phyloP scores from a whole-genome alignment of 2,113 vertebrate species.

The Sminthopsis crassicaudata region DNA sequence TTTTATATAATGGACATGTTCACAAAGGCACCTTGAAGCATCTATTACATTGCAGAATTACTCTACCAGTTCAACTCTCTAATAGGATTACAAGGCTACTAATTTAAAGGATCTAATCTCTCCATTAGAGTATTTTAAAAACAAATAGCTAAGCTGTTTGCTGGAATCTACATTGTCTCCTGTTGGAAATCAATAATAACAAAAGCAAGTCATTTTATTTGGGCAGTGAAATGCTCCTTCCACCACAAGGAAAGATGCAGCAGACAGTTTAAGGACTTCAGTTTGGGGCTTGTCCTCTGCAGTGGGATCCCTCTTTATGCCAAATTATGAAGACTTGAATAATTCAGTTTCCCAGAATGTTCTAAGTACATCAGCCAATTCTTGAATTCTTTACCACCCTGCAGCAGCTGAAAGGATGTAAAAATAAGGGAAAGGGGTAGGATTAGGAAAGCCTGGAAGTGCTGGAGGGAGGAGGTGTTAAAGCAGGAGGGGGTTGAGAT shows the following conservation, averaged over 20 bases:
- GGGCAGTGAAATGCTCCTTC: conserved; percentile 1
- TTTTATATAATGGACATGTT: neutral
- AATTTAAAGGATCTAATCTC: neutral
- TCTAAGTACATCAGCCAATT: neutral
- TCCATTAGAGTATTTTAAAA: neutral
- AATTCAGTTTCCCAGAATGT: neutral
- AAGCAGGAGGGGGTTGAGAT: too few species aligned
- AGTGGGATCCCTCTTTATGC: too few species aligned
- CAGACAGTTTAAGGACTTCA: neutral
- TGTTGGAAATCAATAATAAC: conserved; percentile 11
- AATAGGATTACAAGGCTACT: neutral
- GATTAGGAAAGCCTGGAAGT: neutral
- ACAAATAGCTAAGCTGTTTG: neutral
- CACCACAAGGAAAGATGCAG: neutral
- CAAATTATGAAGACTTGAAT: neutral
- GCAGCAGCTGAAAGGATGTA: too few species aligned
- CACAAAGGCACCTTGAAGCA: neutral
- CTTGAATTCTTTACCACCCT: neutral
- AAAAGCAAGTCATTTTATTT: neutral
- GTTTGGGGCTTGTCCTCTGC: neutral
- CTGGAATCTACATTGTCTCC: conserved; percentile 2
- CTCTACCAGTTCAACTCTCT: neutral
- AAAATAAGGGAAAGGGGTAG: neutral
- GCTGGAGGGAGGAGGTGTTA: too few species aligned
- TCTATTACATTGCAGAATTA: neutral